phyloP scores from a whole-genome alignment of 1,140 invertebrate genomes.

The Diorhabda sublineata region DNA sequence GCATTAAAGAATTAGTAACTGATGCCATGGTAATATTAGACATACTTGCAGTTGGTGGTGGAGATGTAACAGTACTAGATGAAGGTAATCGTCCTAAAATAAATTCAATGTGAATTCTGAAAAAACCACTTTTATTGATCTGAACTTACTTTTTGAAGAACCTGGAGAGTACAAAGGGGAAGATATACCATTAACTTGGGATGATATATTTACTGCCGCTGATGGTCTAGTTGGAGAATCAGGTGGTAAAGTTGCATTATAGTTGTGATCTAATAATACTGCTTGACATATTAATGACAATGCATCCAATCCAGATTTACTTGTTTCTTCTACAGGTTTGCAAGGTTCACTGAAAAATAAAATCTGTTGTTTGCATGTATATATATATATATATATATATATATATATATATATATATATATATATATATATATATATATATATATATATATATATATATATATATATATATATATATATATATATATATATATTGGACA shows the following conservation, averaged over 20 bases:
- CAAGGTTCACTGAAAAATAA: slow-evolving; percentile 18
- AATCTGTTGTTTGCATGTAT: too few relatives aligned
- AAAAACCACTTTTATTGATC: background rate
- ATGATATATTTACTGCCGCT: slow-evolving; percentile 47
- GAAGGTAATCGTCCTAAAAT: slow-evolving; percentile 29
- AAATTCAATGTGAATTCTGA: background rate
- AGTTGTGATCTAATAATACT: slow-evolving; percentile 78
- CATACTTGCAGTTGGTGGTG: slow-evolving; percentile 21
- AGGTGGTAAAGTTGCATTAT: slow-evolving; percentile 66
- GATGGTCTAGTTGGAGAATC: slow-evolving; percentile 55
- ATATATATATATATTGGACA: background rate
- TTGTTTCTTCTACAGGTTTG: slow-evolving; percentile 30
- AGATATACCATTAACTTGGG: slow-evolving; percentile 40
- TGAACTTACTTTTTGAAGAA: slow-evolving; percentile 21
- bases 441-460: background rate
- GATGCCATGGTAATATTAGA: slow-evolving; percentile 28
- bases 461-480: background rate
- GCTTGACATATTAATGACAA: slow-evolving; percentile 52
- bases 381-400: background rate
- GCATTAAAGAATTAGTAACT: slow-evolving; percentile 26
- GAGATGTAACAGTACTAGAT: slow-evolving; percentile 26
- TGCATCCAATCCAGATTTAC: slow-evolving; percentile 39
- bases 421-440: background rate
- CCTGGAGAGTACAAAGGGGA: slow-evolving; percentile 15
- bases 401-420: background rate